Base-by-base conservation (phyloP, 2,113 vertebrate genomes). In the Cheirogaleus medius region DNA sequence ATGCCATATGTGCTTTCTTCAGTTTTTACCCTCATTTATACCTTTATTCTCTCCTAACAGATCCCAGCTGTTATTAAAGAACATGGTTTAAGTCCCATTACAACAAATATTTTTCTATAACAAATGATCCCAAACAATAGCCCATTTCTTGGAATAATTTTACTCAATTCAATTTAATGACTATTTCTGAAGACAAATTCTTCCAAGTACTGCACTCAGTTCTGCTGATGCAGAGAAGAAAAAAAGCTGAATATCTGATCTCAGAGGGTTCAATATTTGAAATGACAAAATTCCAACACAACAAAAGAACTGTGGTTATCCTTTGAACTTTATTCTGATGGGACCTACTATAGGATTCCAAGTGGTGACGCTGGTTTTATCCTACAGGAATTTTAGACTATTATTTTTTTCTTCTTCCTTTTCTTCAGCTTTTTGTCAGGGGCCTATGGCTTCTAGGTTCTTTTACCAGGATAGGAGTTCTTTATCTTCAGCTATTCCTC, bases 1-100 rank as follows among this genome's bases (percentile, higher is more conserved):
- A 95, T 37, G 91, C 93, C 96, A 88, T 69, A 92, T 95, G 96
- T 87, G 66, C 96, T 32, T 71, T 69, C 74, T 95, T 94, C 2
- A 52, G 71, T 25, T 93, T 84, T 85, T 42, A 80, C 47, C 80
- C 58, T 54, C 64, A 13, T 77, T 52, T 82, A 85, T 88, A 82
- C 96, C 87, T 92, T 95, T 73, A 60, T 69, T 76, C 87, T 21
- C 68, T 76, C 71, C 68, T 90, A 90, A 95, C 87, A 56, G 68
- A 91, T 94, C 81, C 93, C 93, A 96, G 95, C 92, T 97, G 73
- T 81, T 91, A 44, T 58, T 91, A 92, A 90, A 94, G 73, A 92
- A 87, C 34, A 25, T 25, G 4, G 37, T 56, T 66, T 54, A 91
- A 85, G 52, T 58, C 27, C 32, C 69, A 60, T 93, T 77, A 74